Evolutionary conservation across 2,113 vertebrate genomes (phyloP), one percentile per base, ranked within the genome.

Genomic region (Anolis sagrei): DNA sequence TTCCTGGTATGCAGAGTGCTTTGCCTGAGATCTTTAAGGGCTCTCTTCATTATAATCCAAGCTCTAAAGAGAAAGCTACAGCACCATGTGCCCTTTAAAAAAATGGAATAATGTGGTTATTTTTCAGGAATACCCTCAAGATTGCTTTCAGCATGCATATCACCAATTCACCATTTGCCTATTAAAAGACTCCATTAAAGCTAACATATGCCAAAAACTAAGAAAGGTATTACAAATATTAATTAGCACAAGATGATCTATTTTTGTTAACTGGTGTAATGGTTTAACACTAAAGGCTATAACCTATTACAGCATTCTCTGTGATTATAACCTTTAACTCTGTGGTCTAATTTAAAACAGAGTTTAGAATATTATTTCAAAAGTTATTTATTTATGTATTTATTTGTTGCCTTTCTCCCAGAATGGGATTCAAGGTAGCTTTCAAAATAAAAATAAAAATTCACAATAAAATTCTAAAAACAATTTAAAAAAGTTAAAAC

Each of bases 1-100:
- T 97, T 96, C 95, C 95, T 95, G 96, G 92, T 93, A 95, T 94
- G 93, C 93, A 86, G 93, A 96, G 95, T 87, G 90, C 93, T 95
- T 95, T 93, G 92, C 94, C 94, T 96, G 93, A 94, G 95, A 95
- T 94, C 48, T 85, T 94, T 91, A 95, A 96, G 94, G 92, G 92
- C 86, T 92, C 94, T 95, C 88, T 93, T 95, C 94, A 90, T 95
- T 95, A 96, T 87, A 93, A 96, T 95, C 92, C 93, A 93, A 95
- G 94, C 85, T 93, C 95, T 96, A 95, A 96, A 95, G 93, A 95
- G 91, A 93, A 91, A 75, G 90, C 90, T 86, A 89, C 94, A 92
- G 87, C 87, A 92, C 91, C 89, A 88, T 94, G 95, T 94, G 83
- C 89, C 89, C 91, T 92, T 91, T 95, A 83, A 14, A 92, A 73